Evolutionary conservation across 2,888 invertebrate species (phyloP), one percentile per base, ranked within the genome.

Genomic region (Myathropa florea): DNA sequence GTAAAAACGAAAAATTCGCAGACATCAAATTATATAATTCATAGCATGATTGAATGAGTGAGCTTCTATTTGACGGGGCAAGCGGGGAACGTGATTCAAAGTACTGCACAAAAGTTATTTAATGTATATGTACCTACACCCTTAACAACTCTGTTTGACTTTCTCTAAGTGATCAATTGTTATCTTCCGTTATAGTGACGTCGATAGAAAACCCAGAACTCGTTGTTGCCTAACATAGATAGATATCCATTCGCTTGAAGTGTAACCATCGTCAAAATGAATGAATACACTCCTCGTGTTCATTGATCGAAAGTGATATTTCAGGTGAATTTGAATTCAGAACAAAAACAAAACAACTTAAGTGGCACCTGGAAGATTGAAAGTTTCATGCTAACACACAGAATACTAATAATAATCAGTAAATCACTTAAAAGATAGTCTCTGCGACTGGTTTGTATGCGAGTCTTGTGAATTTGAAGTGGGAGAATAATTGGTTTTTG

Each of bases 141-240:
- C 12, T 28, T 23, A 24, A 64, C 70, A 30, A 33, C 33, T 24
- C 57, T 18, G 46, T 46, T 46, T 46, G 46, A 46, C 18, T 18
- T 46, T 46, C 1, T 18, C 1, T 18, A 46, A 18, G 18, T 18
- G 18, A 46, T 18, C 7, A 7, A 59, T 59, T 67, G 10, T 60
- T 28, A 65, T 80, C 63, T 67, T 76, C 64, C 71, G 81, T 82
- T 60, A 46, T 71, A 82, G 81, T 76, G 61, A n/a, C 72, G 30
- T 72, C 53, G 21, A 30, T 30, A 72, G 24, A 18, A 46, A 46
- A 63, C 64, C 75, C 59, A 53, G 59, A 46, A 59, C 64, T 28
- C 64, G 59, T 30, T 82, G 81, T 76, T 82, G 81, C 33, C 36
- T 82, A 71, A 76, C 64, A 57, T 82, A 82, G 68, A 64, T 33